Base-by-base conservation (phyloP, 2,113 vertebrate species). In the Loxodonta africana region DNA sequence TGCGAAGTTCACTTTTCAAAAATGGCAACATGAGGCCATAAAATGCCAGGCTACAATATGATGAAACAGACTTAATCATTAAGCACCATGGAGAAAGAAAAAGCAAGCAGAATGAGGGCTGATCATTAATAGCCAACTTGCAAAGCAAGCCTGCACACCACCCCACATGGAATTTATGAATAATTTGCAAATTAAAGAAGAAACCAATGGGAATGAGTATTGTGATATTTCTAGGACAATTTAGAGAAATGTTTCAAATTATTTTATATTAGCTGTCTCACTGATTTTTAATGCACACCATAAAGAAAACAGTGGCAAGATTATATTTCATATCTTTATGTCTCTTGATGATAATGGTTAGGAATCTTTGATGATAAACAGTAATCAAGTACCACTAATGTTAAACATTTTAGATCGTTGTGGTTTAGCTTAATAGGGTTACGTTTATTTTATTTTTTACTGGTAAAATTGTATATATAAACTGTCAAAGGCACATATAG, bases 221-320 rank as follows among this genome's bases (percentile, higher is more conserved):
- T 91, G n/a, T 97, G 97, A 97, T 97, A 95, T 97, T 98, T 98
- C 96, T 97, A 93, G 98, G 97, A 95, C 97, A 97, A 97, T 96
- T 96, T 83, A 97, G 97, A 98, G 95, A 95, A 96, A 98, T 96
- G 96, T 94, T 97, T 95, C 97, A 96, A 97, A 97, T 98, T 96
- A 97, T 74, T 95, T 97, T 82, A 77, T 80, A 88, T 96, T 88
- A 97, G 90, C 90, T 97, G 88, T 94, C 85, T 97, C 96, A 96
- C 67, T 91, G 88, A 11, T 92, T 97, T 97, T 96, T 97, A 97
- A 95, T 92, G 82, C 21, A 26, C 0, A 8, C 67, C 82, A 96
- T 95, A 94, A 98, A 98, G 51, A 95, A 96, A 91, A 88, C 53
- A 82, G 25, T 84, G 26, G 82, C 62, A 46, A 86, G 82, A 93